These are phyloP conservation scores for Helobdella robusta DNA, from an alignment of 2,888 invertebrate genomes.

Conservation along the genomic window DNA sequence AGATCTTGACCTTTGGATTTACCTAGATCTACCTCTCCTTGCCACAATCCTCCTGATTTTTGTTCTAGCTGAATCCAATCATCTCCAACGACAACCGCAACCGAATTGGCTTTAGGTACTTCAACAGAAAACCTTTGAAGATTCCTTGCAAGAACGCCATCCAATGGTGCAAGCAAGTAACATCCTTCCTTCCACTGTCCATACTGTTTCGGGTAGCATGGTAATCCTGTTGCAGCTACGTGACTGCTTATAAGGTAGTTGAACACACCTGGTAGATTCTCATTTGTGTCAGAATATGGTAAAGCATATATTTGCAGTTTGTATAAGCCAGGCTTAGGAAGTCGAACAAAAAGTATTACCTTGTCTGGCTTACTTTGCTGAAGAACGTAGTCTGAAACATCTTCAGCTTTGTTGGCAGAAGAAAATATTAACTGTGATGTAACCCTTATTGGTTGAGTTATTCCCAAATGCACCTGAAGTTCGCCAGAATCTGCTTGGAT, in stretches of 20 bases:
- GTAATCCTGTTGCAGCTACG: constrained; percentile 32
- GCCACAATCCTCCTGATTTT: constrained; percentile 40
- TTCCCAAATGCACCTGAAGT: constrained; percentile 40
- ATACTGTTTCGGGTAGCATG: constrained; percentile 49
- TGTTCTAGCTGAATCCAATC: constrained; percentile 47
- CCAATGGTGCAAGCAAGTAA: constrained; percentile 44
- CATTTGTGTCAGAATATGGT: constrained; percentile 43
- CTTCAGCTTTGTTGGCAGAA: constrained; percentile 38
- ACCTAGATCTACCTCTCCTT: constrained; percentile 41
- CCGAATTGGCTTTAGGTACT: constrained; percentile 45
- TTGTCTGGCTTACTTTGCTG: constrained; percentile 41
- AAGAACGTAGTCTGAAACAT: constrained; percentile 45
- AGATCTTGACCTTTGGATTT: constrained; percentile 39
- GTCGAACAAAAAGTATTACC: constrained; percentile 38
- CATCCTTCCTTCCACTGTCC: constrained; percentile 51
- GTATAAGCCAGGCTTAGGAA: constrained; percentile 46
- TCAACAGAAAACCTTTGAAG: constrained; percentile 32
- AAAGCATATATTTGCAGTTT: constrained; percentile 48
- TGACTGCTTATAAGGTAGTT: constrained; percentile 48
- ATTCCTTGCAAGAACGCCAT: constrained; percentile 26
- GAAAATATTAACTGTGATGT: constrained; percentile 46
- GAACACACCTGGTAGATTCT: constrained; percentile 49
- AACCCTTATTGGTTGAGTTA: constrained; percentile 42
- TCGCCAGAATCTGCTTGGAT: constrained; percentile 44
- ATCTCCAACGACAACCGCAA: constrained; percentile 46